A percentile compares a stretch with the other conserved stretches of the same genome.
Evolutionary conservation across 2,113 vertebrate species (phyloP).

Genomic region (Cyanocitta stelleri): DNA sequence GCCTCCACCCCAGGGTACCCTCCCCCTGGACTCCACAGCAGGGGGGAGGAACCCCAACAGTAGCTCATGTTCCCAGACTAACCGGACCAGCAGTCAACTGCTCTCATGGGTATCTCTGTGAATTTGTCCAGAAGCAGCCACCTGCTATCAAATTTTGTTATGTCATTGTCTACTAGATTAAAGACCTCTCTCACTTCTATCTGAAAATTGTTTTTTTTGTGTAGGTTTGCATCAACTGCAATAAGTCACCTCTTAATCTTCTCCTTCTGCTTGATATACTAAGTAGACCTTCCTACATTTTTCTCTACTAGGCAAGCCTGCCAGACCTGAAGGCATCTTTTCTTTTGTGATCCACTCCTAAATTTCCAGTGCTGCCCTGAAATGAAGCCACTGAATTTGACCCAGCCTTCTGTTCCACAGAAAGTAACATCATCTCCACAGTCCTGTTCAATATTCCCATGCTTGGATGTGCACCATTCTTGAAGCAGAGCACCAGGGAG

Average conservation of each 20-base stretch:
- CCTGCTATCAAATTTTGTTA: neutral
- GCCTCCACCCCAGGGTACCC: too few species aligned
- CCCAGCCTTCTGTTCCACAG: fast-evolving
- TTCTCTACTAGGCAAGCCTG: neutral
- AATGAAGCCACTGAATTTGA: neutral
- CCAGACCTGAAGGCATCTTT: neutral
- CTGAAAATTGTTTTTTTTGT: neutral
- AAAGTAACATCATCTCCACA: neutral
- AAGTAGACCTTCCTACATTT: neutral
- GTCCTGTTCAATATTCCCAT: neutral
- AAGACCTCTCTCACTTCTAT: neutral
- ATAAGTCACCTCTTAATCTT: neutral
- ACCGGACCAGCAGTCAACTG: neutral
- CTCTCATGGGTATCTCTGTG: neutral
- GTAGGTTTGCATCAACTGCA: neutral
- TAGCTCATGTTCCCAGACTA: neutral
- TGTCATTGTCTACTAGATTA: neutral
- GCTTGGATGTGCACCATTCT: neutral
- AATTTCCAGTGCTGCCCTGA: neutral
- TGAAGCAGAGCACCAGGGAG: neutral
- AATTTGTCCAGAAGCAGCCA: neutral
- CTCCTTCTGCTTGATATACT: neutral
- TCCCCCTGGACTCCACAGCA: too few species aligned
- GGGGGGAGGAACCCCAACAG: neutral
- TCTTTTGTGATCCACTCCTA: neutral